Conservation (phyloP, 2,113 vertebrate genomes). For the Tragulus kanchil region DNA sequence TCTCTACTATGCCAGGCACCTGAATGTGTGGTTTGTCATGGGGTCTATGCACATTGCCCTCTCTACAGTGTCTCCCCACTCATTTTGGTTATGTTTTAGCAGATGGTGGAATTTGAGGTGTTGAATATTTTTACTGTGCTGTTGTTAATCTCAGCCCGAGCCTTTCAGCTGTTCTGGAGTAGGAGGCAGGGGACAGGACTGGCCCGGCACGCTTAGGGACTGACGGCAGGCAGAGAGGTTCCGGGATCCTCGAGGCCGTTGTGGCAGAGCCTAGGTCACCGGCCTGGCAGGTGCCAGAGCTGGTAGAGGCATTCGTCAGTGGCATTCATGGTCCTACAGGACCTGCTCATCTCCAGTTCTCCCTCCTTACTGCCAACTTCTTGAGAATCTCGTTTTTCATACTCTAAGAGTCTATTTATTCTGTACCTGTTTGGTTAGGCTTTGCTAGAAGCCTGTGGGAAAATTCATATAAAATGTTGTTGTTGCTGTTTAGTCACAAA, state of each 20-base stretch:
- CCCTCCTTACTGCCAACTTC: neutral
- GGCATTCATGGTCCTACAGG: neutral
- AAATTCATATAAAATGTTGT: neutral
- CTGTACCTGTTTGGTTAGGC: neutral
- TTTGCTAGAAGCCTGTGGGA: neutral
- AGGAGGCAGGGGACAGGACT: neutral
- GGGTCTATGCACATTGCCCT: neutral
- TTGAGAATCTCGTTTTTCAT: neutral
- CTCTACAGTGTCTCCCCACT: neutral
- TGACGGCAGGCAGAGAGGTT: accelerated
- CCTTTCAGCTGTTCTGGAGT: neutral
- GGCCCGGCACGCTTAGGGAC: neutral
- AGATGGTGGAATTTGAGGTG: neutral
- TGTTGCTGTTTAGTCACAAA: neutral
- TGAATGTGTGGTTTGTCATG: neutral
- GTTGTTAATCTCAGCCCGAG: neutral
- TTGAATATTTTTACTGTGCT: neutral
- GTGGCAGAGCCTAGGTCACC: neutral
- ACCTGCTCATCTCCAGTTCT: neutral
- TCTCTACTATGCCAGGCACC: neutral
- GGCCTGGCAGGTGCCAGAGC: neutral
- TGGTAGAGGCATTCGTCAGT: neutral
- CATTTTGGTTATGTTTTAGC: neutral
- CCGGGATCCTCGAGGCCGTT: neutral
- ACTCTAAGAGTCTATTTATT: neutral